These are phyloP conservation scores for Nothocercus julius DNA, from an alignment of 2,113 vertebrate species.

Conservation along the genomic window DNA sequence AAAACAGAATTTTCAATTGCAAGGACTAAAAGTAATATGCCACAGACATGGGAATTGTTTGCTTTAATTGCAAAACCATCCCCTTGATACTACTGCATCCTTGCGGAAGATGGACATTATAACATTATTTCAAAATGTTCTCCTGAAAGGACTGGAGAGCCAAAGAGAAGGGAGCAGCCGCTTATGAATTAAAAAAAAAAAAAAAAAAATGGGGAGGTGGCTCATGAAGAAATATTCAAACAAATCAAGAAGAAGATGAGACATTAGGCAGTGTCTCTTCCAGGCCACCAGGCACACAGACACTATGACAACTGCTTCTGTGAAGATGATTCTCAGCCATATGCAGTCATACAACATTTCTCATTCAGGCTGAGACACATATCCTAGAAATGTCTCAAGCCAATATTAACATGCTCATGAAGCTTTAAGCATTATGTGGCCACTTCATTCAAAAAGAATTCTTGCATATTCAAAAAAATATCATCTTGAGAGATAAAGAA, in stretches of 20 bases:
- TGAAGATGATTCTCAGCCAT: constrained; percentile 1
- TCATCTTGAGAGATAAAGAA: background rate
- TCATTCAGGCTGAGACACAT: background rate
- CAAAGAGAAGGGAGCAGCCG: background rate
- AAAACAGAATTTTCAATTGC: background rate
- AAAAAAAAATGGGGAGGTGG: background rate
- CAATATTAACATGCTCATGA: background rate
- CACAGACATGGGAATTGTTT: background rate
- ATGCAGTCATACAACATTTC: background rate
- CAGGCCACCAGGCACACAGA: background rate
- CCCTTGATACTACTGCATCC: background rate
- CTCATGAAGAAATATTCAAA: background rate
- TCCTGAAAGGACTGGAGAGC: background rate
- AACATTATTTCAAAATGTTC: background rate
- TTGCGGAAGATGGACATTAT: background rate
- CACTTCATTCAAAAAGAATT: background rate
- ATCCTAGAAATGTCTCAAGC: constrained; percentile 9
- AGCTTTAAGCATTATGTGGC: background rate
- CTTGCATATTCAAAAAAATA: background rate
- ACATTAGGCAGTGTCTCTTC: background rate
- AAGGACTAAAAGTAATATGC: background rate
- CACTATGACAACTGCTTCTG: background rate
- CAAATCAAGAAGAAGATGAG: background rate
- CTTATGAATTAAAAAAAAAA: background rate
- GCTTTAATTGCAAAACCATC: background rate